These are phyloP conservation scores for Salvelinus fontinalis DNA, from an alignment of 2,113 vertebrate species.

Conservation along the genomic window DNA sequence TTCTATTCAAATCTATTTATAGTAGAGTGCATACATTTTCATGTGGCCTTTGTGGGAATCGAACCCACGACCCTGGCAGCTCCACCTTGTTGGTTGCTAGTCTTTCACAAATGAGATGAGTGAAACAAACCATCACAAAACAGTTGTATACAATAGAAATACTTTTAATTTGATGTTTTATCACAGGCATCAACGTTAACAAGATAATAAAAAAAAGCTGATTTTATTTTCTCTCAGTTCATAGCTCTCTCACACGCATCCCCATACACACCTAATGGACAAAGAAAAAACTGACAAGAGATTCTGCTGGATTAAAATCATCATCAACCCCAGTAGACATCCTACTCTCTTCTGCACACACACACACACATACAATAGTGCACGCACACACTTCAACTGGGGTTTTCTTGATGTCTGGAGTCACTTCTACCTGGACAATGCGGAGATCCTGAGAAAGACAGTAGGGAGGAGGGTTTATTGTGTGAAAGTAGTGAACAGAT, in stretches of 20 bases:
- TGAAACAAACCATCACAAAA: neutral
- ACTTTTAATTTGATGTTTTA: conserved; percentile 77
- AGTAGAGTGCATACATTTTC: too few relatives aligned
- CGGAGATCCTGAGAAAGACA: conserved; percentile 65
- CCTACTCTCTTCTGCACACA: conserved; percentile 15
- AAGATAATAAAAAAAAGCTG: conserved; percentile 74
- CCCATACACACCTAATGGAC: conserved; percentile 30
- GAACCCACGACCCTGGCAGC: too few relatives aligned
- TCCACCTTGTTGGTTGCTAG: too few relatives aligned
- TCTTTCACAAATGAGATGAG: neutral
- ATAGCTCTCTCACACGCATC: conserved; percentile 2
- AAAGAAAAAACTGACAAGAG: conserved; percentile 55
- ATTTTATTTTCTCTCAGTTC: conserved; percentile 44
- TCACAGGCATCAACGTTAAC: conserved; percentile 74
- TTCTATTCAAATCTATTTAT: too few relatives aligned
- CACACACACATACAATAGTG: conserved; percentile 5
- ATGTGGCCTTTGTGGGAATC: too few relatives aligned
- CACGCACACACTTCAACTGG: conserved; percentile 23
- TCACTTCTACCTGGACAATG: conserved; percentile 76
- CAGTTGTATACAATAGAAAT: conserved; percentile 74
- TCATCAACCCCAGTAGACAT: conserved; percentile 39
- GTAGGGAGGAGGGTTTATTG: neutral
- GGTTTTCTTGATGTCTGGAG: conserved; percentile 37
- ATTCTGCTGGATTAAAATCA: conserved; percentile 67
- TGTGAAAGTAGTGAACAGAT: neutral